Evolutionary conservation across 2,797 vertebrate species (phyloP), one percentile per base, ranked within the genome.

Genomic region (Poliocrania exsul): DNA sequence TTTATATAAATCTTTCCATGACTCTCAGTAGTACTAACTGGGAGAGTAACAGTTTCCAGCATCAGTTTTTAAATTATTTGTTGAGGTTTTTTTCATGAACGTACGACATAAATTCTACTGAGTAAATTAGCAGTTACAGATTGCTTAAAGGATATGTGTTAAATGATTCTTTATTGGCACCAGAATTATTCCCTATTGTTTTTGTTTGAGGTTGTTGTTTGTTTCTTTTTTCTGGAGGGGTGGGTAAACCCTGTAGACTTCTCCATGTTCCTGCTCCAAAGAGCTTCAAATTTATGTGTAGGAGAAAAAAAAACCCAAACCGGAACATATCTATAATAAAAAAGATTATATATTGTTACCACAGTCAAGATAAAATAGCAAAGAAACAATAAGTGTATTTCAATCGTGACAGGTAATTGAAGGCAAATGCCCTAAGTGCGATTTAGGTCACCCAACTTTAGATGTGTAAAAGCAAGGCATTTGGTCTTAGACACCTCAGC

Each of bases 371-470:
- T 8, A 75, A 50, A 82, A 54, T 6, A 62, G 73, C 33, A 62
- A 74, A 82, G 46, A 73, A 88, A 53, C 19, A 78, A 7, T 10
- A 16, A 42, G 31, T 33, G 35, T 75, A 16, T 46, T 64, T 81
- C 49, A 74, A 24, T 56, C 31, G 56, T 81, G 42, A 35, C 13
- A 42, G 31, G 29, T 86, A 81, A 72, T 38, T 33, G 58, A 56
- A 15, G 4, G 13, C 0, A 25, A 64, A 37, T 0, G 0, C 31
- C 7, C 40, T 40, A 33, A 51, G 58, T 28, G 21, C 26, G 31
- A 62, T 40, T 44, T 49, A 26, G 17, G 40, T 64, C 28, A n/a
- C 24, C 53, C 50, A 46, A 38, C 42, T 72, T 72, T 5, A 81
- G 37, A 35, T 81, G 24, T 57, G 23, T 38, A 24, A 29, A 81